Evolutionary conservation across 2,888 invertebrate species (phyloP), one percentile per base, ranked within the genome.

Genomic region (Amorpha juglandis): DNA sequence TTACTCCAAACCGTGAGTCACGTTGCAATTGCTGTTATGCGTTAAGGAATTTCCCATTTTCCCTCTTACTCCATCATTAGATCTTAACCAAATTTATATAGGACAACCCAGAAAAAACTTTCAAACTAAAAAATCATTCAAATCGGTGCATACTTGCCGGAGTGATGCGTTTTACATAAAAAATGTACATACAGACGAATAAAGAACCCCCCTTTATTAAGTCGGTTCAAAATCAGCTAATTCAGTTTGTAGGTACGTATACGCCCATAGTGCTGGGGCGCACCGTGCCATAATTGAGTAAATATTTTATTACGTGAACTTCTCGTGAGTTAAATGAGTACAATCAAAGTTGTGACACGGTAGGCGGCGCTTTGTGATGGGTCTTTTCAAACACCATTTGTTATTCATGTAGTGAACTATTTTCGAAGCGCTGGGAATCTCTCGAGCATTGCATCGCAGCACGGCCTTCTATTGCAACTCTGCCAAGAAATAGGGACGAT

Each of bases 261-360:
- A 19, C 6, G 14, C 16, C 19, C 33, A 50, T 48, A 64, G 45
- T 55, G 47, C 35, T 19, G 64, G 47, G 55, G 48, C 48, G 55
- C 64, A 52, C 35, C 33, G 19, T 38, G 33, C 62, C 65, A 62
- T 62, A 62, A 51, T 42, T 27, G 42, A 65, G 68, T 80, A 74
- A 79, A 83, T 83, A 79, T 79, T 79, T 77, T 74, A 81, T 80
- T 73, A 70, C 70, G 66, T 69, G 69, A 77, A 81, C 78, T 79
- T 80, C 72, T 74, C 70, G 67, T 68, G 78, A 86, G 82, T 83
- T 83, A 82, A 85, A 86, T 85, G 79, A 79, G 76, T 75, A 81
- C 81, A 87, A 85, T 88, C 84, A 88, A 88, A 89, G 82, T 89
- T 88, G 75, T 78, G 78, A 79, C 80, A 74, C 75, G 75, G 74